Conservation (phyloP, 2,888 invertebrate genomes). For the Drosophila emarginata region DNA sequence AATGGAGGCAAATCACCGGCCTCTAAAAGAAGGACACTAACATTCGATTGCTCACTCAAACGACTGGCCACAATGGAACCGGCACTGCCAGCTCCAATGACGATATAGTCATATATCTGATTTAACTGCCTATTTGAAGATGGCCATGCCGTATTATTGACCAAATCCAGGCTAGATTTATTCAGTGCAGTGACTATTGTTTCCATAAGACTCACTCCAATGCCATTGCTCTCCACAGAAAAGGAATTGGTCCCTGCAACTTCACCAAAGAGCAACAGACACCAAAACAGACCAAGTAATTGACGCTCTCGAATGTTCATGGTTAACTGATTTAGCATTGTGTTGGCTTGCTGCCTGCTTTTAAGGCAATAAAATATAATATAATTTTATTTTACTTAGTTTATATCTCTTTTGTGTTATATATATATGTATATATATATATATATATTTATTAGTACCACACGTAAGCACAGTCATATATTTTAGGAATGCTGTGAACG, state of each 20-base stretch:
- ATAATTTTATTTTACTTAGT: neutral
- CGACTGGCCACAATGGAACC: conserved; percentile 86
- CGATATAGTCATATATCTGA: conserved; percentile 84
- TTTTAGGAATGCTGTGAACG: neutral
- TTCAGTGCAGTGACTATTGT: conserved; percentile 50
- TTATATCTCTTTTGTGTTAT: neutral
- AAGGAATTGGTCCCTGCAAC: neutral
- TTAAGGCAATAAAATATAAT: neutral
- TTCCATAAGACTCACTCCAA: conserved; percentile 50
- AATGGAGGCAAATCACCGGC: conserved; percentile 87
- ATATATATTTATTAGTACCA: too few species aligned
- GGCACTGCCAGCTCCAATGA: conserved; percentile 86
- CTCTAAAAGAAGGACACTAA: conserved; percentile 90
- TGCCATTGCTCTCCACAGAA: conserved; percentile 46
- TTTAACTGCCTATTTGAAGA: conserved; percentile 6
- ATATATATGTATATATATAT: neutral
- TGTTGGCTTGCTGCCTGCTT: neutral
- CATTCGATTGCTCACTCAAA: conserved; percentile 88
- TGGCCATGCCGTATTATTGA: conserved; percentile 84
- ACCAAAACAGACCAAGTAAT: neutral
- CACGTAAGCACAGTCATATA: neutral
- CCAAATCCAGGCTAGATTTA: conserved; percentile 82
- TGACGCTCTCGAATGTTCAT: neutral
- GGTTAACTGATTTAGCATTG: neutral
- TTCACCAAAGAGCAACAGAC: neutral